Evolutionary conservation across 92 coral and sea anemone species (phyloP).

Genomic region (Ricordea florida): DNA sequence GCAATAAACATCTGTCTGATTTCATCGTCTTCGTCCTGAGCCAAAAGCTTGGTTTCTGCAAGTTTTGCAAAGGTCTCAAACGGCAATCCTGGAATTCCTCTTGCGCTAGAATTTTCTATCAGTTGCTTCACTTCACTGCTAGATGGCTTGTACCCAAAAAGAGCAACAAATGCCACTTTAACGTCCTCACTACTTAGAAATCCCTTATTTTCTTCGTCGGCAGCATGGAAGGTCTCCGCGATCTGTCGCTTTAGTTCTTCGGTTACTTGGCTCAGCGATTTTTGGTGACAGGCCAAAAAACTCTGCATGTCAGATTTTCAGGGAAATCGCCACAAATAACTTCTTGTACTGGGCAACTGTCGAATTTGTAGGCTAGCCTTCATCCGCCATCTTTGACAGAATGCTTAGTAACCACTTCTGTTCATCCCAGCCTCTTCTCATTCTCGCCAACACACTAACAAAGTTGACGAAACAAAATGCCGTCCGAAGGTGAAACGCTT

Average conservation of each 20-base stretch:
- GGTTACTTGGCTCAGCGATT: neutral
- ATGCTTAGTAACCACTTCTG: slow-evolving; percentile 14
- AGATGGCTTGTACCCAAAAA: slow-evolving; percentile 97
- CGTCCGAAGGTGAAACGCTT: slow-evolving; percentile 29
- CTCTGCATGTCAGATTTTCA: slow-evolving; percentile 19
- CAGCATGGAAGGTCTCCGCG: slow-evolving; percentile 68
- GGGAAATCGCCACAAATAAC: too few species aligned
- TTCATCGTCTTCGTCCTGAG: slow-evolving; percentile 82
- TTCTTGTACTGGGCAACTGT: too few species aligned
- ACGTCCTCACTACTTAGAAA: slow-evolving; percentile 79
- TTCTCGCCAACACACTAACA: neutral
- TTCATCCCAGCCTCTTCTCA: neutral
- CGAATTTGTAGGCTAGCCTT: too few species aligned
- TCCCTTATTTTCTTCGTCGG: slow-evolving; percentile 80
- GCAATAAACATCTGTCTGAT: slow-evolving; percentile 94
- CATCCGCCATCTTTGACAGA: neutral
- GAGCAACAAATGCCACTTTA: slow-evolving; percentile 85
- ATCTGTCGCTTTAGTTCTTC: slow-evolving; percentile 53
- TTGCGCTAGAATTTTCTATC: slow-evolving; percentile 42
- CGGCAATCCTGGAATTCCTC: slow-evolving; percentile 24
- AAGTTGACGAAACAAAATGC: slow-evolving; percentile 19
- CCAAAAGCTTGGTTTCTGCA: slow-evolving; percentile 70
- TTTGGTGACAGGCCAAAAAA: too few species aligned
- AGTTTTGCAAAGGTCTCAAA: slow-evolving; percentile 60
- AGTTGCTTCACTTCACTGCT: slow-evolving; percentile 81